Base-by-base conservation (phyloP, 2,797 vertebrate genomes). In the Alfaro cultratus region DNA sequence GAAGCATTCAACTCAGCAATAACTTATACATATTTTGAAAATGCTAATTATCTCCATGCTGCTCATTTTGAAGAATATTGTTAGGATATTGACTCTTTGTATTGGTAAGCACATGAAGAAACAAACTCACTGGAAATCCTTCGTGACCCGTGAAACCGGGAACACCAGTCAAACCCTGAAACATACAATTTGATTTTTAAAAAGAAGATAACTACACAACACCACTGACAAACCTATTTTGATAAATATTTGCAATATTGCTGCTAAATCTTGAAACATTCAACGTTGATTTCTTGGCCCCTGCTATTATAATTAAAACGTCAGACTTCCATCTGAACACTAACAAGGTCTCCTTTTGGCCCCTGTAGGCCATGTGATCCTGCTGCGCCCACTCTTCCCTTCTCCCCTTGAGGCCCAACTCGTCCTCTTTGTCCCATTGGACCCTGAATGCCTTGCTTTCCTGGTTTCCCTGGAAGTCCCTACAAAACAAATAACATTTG, bases 121-220 rank as follows among this genome's bases (percentile, higher is more conserved):
- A 11, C 73, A 73, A 85, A 95, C 94, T 94, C 80, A 96, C 95
- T 31, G 75, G 8, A 53, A 80, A 83, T 39, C 95, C 94, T 43
- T 86, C 26, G 77, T 84, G 51, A 41, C 94, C 95, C 51, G 57
- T 15, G 77, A 93, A 95, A 45, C 94, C 95, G 77, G 92, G 87
- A 79, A 29, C 2, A 26, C 95, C 95, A 34, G 64, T 85, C 16
- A 11, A 47, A 2, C 94, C 95, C 95, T 95, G 79, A 57, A 90
- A 91, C 68, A 16, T 51, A 75, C 82, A 81, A 80, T 29, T n/a
- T 5, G 9, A 26, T 49, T 5, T 23, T 73, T 49, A 4, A 9
- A 49, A 9, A 31, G 2, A 11, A 67, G 7, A 36, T 4, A 9
- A 11, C 31, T 15, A 18, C 5, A 34, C 7, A 15, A 34, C 62